Evolutionary conservation across 2,797 vertebrate species (phyloP), one percentile per base, ranked within the genome.

Genomic region (Enteromius thamalakanensis): DNA sequence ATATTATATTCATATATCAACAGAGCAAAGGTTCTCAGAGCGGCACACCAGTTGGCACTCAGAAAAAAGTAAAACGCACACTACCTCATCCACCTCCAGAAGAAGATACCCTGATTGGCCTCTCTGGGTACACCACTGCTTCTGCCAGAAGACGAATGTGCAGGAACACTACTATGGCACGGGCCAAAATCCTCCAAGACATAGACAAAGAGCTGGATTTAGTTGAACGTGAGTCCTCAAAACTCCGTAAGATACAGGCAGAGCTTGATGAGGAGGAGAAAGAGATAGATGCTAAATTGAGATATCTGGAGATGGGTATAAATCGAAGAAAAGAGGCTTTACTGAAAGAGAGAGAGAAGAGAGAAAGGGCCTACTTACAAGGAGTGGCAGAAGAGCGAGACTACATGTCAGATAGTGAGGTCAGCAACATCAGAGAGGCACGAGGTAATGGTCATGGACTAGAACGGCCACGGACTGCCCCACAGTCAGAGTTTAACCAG

Each of bases 361-460:
- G 98, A 88, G 98, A 99, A 85, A 93, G 98, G 83, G 98, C 97
- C 37, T 99, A 99, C 92, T 96, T 99, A 65, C 98, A 99, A 89
- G 98, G 98, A 47, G 98, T 99, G 87, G 98, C 98, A 6, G 98
- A 99, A 89, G 98, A 99, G 88, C 95, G 98, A 40, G 98, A 99
- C 92, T 99, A 99, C 87, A 99, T 99, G 98, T 99, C 98, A 82
- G 98, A 99, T 89, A 99, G 98, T 89, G 98, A 99, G 92, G 97
- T 99, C 89, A 97, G 96, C 92, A 98, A 95, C 91, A 94, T 96
- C 88, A 95, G 98, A 83, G 97, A 98, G 79, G 91, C 95, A 65
- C 95, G 96, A 83, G 95, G 96, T 88, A 97, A 95, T 91, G 92
- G 93, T 68, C 95, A 97, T 45, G 96, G 96, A 65, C 90, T 97